phyloP scores from a whole-genome alignment of 2,888 invertebrate species.

The Chorisops tibialis region DNA sequence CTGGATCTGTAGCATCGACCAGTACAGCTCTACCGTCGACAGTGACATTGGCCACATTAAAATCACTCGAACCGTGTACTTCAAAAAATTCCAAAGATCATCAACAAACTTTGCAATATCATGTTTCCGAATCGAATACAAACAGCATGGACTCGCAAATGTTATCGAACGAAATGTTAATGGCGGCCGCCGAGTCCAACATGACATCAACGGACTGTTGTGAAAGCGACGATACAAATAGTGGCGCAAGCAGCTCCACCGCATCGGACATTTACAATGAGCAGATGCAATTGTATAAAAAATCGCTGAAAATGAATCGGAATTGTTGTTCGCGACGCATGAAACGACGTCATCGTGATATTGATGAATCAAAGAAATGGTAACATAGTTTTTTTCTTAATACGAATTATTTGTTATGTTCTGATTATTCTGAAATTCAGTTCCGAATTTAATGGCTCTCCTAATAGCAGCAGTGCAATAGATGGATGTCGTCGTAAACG shows the following conservation, averaged over 20 bases:
- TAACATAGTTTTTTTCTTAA: background rate
- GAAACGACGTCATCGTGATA: conserved; percentile 1
- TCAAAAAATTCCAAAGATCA: background rate
- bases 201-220: conserved; percentile 6
- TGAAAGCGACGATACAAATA: conserved; percentile 50
- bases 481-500: conserved; percentile 42
- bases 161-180: no score
- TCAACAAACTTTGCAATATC: background rate
- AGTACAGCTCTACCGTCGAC: conserved; percentile 9
- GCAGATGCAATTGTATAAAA: conserved; percentile 3
- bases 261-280: background rate
- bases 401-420: no score
- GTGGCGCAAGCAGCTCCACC: conserved; percentile 43
- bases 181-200: background rate
- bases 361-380: background rate
- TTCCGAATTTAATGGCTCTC: background rate
- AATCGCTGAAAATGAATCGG: background rate
- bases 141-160: background rate
- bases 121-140: background rate
- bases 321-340: background rate
- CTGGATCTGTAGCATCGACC: background rate
- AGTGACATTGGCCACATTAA: conserved; percentile 16
- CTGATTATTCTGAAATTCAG: no score
- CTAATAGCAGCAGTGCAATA: conserved; percentile 44
- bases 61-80: conserved; percentile 16